Evolutionary conservation across 2,888 invertebrate genomes (phyloP).

Genomic region (Microctonus hyperodae): DNA sequence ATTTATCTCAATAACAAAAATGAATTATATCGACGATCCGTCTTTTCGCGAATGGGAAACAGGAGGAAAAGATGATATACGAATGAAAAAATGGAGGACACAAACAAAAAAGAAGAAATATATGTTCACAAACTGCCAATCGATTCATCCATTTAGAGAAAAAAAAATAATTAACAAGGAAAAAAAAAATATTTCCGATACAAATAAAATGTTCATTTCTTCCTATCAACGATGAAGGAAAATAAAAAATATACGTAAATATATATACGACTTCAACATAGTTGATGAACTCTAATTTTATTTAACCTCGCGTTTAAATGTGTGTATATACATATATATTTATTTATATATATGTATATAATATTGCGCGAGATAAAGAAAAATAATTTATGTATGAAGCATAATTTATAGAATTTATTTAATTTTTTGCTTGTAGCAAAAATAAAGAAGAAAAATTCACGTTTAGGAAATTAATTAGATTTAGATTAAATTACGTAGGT

Average conservation of each 20-base stretch:
- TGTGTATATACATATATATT: too few relatives aligned
- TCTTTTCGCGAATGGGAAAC: background rate
- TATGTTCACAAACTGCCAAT: slow-evolving; percentile 31
- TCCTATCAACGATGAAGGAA: slow-evolving; percentile 11
- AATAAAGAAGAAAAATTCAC: background rate
- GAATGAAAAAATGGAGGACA: background rate
- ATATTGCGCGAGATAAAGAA: background rate
- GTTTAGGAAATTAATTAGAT: background rate
- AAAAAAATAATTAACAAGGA: background rate
- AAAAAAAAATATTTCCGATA: slow-evolving; percentile 5
- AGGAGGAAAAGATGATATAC: slow-evolving; percentile 12
- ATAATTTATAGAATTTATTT: background rate
- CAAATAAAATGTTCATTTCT: background rate
- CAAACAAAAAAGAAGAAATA: slow-evolving; percentile 9
- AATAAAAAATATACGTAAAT: background rate
- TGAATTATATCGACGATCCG: background rate
- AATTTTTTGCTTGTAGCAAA: background rate
- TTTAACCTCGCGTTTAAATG: slow-evolving; percentile 13
- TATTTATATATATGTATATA: slow-evolving; percentile 6
- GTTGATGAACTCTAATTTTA: background rate
- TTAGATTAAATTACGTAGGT: background rate
- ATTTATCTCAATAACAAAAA: background rate
- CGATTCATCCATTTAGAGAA: slow-evolving; percentile 18
- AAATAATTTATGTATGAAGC: background rate
- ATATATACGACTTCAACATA: background rate